phyloP scores from a whole-genome alignment of 2,888 invertebrate species.

The Cosmopolites sordidus region DNA sequence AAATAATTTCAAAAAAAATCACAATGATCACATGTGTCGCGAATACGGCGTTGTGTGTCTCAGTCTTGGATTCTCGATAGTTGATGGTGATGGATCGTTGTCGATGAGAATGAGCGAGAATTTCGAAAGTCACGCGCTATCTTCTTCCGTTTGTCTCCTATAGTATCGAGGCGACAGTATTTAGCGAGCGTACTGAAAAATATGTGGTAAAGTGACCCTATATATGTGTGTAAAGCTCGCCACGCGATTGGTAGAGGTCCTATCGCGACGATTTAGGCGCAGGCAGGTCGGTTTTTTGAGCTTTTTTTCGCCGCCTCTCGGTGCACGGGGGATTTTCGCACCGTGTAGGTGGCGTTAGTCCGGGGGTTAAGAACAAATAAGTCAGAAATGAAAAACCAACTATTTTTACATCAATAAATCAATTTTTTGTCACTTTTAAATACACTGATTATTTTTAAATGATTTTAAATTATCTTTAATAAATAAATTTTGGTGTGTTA shows the following conservation, averaged over 20 bases:
- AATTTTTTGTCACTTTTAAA: too few relatives aligned
- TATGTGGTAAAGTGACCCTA: conserved; percentile 27
- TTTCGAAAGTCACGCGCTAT: conserved; percentile 24
- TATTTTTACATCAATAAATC: too few relatives aligned
- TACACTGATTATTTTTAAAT: too few relatives aligned
- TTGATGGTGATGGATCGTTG: not conserved
- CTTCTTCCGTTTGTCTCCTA: conserved; percentile 8
- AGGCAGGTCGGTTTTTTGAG: conserved; percentile 5
- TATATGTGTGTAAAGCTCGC: conserved; percentile 33
- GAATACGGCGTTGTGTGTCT: not conserved
- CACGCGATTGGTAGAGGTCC: conserved; percentile 20
- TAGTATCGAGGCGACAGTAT: conserved; percentile 4
- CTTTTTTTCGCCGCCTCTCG: conserved; percentile 7
- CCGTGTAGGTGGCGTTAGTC: conserved; percentile 10
- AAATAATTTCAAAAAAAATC: not conserved
- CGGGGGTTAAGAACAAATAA: conserved; percentile 4
- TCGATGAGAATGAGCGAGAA: conserved; percentile 4
- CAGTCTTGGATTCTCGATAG: not conserved
- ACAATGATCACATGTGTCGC: conserved; percentile 1
- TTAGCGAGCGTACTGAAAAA: conserved; percentile 28
- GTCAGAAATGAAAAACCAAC: too few relatives aligned
- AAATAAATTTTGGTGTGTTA: too few relatives aligned
- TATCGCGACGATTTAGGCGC: conserved; percentile 24
- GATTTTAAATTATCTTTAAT: too few relatives aligned
- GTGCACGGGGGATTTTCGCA: conserved; percentile 5